These are phyloP conservation scores for Megaceryle maxima DNA, from an alignment of 2,113 vertebrate species.

Conservation along the genomic window DNA sequence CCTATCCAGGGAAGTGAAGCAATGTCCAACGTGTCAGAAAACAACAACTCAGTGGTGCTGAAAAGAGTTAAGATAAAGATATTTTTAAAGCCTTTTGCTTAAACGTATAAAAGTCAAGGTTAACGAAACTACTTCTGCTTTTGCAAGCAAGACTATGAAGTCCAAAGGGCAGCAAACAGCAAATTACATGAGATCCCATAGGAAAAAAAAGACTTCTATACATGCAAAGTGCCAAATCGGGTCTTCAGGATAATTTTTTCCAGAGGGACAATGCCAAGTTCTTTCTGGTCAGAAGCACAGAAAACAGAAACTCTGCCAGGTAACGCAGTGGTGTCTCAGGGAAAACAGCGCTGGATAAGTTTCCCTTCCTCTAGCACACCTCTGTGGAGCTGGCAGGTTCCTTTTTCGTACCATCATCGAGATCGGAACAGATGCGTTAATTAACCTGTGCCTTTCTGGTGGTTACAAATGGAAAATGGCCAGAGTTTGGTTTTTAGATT, in stretches of 20 bases:
- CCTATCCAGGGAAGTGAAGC: conserved; percentile 16
- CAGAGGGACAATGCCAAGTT: conserved; percentile 51
- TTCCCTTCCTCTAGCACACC: neutral
- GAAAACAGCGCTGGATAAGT: neutral
- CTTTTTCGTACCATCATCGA: neutral
- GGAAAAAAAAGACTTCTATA: neutral
- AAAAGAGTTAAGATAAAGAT: neutral
- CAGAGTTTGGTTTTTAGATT: neutral
- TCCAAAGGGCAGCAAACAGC: neutral
- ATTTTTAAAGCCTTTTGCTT: neutral
- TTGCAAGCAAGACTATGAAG: neutral
- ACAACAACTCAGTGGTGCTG: neutral
- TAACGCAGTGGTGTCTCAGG: neutral
- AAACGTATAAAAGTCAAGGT: neutral
- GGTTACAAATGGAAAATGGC: neutral
- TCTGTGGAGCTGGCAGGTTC: neutral
- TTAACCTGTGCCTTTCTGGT: neutral
- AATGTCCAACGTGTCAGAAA: neutral
- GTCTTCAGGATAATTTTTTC: neutral
- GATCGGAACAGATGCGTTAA: neutral
- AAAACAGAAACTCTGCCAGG: neutral
- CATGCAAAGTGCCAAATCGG: neutral
- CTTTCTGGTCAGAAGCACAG: neutral
- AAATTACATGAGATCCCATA: neutral
- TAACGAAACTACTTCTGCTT: neutral